These are phyloP conservation scores for Synanceia verrucosa DNA, from an alignment of 2,797 vertebrate species.

Conservation along the genomic window DNA sequence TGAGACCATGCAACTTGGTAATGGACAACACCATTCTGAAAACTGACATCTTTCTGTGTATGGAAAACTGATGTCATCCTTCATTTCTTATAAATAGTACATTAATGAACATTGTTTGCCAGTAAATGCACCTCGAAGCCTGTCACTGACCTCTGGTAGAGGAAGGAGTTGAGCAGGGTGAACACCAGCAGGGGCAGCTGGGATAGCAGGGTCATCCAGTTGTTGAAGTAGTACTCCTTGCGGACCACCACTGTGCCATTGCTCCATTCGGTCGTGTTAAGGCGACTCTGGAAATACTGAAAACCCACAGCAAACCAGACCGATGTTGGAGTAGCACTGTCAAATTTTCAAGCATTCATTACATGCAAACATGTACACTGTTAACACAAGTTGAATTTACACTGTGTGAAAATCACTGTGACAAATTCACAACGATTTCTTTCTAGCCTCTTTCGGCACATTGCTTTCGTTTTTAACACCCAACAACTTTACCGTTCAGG, in stretches of 20 bases:
- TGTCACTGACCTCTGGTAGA: conserved; percentile 87
- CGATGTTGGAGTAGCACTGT: not conserved
- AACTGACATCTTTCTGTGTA: too few relatives aligned
- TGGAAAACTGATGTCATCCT: not conserved
- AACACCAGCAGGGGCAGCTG: conserved; percentile 92
- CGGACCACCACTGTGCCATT: conserved; percentile 55
- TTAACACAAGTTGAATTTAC: not conserved
- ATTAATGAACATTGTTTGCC: not conserved
- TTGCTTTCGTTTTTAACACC: not conserved
- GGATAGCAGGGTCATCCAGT: conserved; percentile 92
- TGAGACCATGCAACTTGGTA: not conserved
- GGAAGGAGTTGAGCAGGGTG: conserved; percentile 91
- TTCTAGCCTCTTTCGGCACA: not conserved
- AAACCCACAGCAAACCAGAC: not conserved
- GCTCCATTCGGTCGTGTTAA: conserved; percentile 62
- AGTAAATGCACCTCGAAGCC: too few relatives aligned
- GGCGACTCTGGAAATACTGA: conserved; percentile 88
- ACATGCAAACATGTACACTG: not conserved
- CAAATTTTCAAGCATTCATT: not conserved
- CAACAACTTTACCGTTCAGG: not conserved
- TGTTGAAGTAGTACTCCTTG: conserved; percentile 87
- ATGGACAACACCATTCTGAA: not conserved
- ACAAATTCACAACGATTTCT: not conserved
- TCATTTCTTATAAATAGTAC: not conserved
- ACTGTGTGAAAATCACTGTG: not conserved